Conservation (phyloP, 2,888 invertebrate species). For the Plebejus argus region DNA sequence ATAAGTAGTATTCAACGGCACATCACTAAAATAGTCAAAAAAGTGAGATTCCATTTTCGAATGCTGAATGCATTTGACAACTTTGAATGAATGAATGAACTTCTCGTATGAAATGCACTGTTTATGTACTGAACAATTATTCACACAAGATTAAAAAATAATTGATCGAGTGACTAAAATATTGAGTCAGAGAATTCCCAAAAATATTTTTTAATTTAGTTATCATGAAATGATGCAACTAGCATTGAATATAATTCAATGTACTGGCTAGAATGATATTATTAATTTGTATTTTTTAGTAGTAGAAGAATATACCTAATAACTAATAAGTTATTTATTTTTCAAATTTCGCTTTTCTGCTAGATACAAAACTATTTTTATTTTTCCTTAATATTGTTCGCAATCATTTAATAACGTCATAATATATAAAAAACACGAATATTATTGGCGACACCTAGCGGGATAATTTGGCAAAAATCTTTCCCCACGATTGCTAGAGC, state of each 20-base stretch:
- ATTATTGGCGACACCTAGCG: too few species aligned
- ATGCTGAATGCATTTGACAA: neutral
- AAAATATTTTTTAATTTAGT: neutral
- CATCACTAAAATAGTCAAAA: constrained; percentile 27
- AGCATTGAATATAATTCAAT: neutral
- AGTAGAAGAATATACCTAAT: too few species aligned
- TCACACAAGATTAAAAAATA: constrained; percentile 36
- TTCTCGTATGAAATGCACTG: neutral
- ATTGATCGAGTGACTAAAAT: constrained; percentile 33
- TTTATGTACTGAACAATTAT: neutral
- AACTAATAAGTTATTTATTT: too few species aligned
- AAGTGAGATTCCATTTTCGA: constrained; percentile 38
- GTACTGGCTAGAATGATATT: too few species aligned
- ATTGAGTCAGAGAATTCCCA: neutral
- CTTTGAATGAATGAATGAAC: neutral
- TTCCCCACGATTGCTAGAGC: too few species aligned
- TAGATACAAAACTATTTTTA: too few species aligned
- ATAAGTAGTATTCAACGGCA: neutral
- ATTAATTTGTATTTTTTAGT: too few species aligned
- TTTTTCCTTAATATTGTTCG: too few species aligned
- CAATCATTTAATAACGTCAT: too few species aligned
- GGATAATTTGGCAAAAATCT: too few species aligned
- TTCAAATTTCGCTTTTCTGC: too few species aligned
- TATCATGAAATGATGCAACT: neutral
- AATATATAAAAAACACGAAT: too few species aligned